Evolutionary conservation across 2,113 vertebrate genomes (phyloP), one percentile per base, ranked within the genome.

Genomic region (Meriones unguiculatus): DNA sequence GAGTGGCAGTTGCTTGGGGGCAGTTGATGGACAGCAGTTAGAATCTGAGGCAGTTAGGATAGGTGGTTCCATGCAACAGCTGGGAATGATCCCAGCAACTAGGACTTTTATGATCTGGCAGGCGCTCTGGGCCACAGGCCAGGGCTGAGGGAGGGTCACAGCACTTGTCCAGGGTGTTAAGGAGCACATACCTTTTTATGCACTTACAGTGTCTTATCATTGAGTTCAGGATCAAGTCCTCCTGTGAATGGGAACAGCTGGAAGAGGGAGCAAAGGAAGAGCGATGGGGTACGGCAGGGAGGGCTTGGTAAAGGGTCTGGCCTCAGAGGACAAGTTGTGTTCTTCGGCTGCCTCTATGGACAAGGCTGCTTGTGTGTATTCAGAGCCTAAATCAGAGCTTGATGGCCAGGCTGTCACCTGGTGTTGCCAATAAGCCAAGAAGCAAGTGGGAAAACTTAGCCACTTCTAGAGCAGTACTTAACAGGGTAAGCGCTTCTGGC

Each of bases 1-100:
- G 35, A 90, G 46, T 24, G 94, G 92, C 94, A 95, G 95, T 94
- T 96, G 87, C 81, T 75, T 1, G 0, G 38, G 64, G 77, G 76
- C 82, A 52, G 92, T 89, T 94, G 87, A 24, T 22, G n/a, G 65
- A 22, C 1, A 64, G 46, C 72, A 4, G 52, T 95, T 95, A 65
- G 91, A 93, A 92, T 20, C 38, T 0, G 2, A 73, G 92, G 87
- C 93, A 78, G 92, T 94, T 95, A 24, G 70, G 62, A n/a, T 70
- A 69, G 62, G 54, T 2, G 15, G 67, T 91, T 95, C 80, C 15
- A 22, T 14, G 41, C 4, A 35, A 54, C 22, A 30, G 64, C 38
- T 50, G 67, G 50, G 22, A 22, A n/a, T 12, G 62, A 25, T 22
- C 9, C 32, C 72, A 52, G n/a, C 69, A 10, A 5, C 38, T 11